Base-by-base conservation (phyloP, 2,888 invertebrate species). In the Parnassius smintheus region DNA sequence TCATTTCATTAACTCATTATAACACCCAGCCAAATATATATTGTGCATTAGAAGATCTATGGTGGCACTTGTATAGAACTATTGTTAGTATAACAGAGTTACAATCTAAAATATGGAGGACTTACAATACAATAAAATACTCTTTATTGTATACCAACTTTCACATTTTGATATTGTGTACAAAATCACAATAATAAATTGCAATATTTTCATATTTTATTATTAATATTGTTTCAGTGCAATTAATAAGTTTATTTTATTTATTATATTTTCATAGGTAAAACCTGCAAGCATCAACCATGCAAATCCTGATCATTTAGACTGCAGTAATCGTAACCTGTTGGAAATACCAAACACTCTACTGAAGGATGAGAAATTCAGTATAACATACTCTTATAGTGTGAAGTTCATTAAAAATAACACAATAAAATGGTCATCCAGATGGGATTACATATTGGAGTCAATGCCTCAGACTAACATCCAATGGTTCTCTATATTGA, bases 361-460 rank as follows among this genome's bases (percentile, higher is more conserved):
- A 51, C 72, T 91, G 81, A 74, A 85, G 66, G 73, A 81, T 67
- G 81, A 94, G 74, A 72, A 91, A 81, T 87, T 96, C 62, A 86
- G 92, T 50, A 94, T 99, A 48, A 93, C 93, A 0, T 99, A 99
- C 88, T 95, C 98, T 0, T 99, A 99, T 88, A 94, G 96, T 8
- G 95, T 99, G 0, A 94, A 89, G 35, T 99, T 97, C 85, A 91
- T 94, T 75, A 93, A 93, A 77, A 96, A 97, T 76, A 95, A 97
- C 82, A 94, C 94, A 0, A 95, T 98, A 12, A 98, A 98, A 88
- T 99, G 99, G 99, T 98, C 98, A 0, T 99, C 98, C 0, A 94
- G 99, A 77, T 99, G 99, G 99, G 99, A 99, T 87, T 99, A 99
- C 85, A 99, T 99, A 68, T 91, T 99, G 65, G 98, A 99, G 87